Conservation (phyloP, 2,797 vertebrate genomes). For the Paedocypris micromegethes region DNA sequence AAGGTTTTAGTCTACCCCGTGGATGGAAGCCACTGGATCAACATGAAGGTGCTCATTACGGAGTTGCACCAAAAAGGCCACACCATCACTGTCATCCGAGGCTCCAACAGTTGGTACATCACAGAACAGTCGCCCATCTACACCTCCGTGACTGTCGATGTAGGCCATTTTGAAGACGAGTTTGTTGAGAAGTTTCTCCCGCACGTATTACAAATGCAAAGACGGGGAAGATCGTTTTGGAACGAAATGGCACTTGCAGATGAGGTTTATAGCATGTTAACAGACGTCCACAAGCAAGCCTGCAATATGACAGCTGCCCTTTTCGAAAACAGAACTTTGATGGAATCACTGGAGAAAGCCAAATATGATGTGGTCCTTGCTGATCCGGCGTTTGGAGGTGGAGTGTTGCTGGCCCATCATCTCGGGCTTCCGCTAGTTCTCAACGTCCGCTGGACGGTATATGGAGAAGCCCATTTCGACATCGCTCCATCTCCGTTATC, state of each 20-base stretch:
- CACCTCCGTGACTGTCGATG: slow-evolving; percentile 27
- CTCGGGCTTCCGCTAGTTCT: slow-evolving; percentile 10
- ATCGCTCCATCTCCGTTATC: slow-evolving; percentile 24
- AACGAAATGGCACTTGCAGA: background rate
- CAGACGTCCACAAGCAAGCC: background rate
- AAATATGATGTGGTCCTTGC: slow-evolving; percentile 12
- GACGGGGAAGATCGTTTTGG: slow-evolving; percentile 17
- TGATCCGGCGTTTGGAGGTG: slow-evolving; percentile 17
- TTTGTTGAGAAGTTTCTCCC: slow-evolving; percentile 13
- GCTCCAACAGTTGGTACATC: slow-evolving; percentile 37
- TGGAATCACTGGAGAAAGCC: slow-evolving; percentile 13
- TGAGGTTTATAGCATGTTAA: background rate
- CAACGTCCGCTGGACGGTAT: slow-evolving; percentile 15
- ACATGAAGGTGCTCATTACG: slow-evolving; percentile 33
- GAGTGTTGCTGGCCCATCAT: slow-evolving; percentile 14
- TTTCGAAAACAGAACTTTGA: slow-evolving; percentile 19
- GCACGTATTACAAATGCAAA: slow-evolving; percentile 18
- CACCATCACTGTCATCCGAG: slow-evolving; percentile 35
- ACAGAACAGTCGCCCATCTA: slow-evolving; percentile 37
- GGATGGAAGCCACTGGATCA: slow-evolving; percentile 51
- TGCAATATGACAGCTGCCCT: slow-evolving; percentile 17
- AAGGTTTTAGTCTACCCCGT: slow-evolving; percentile 39
- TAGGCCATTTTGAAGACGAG: background rate
- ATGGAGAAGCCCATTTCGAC: slow-evolving; percentile 16
- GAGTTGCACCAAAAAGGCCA: slow-evolving; percentile 42